Evolutionary conservation across 2,888 invertebrate species (phyloP).

Genomic region (Tiliacea citrago): DNA sequence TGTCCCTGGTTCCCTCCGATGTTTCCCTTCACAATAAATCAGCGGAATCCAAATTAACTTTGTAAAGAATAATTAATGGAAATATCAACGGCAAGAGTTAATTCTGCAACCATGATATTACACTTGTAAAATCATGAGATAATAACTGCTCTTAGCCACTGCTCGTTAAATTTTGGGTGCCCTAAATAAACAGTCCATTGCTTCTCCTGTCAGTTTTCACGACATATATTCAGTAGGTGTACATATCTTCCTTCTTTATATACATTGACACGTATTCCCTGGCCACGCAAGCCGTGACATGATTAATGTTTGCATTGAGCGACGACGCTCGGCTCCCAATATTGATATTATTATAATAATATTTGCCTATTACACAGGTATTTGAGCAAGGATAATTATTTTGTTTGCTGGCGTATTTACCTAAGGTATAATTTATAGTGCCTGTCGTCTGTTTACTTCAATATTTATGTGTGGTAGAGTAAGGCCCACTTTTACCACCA

Average conservation of each 20-base stretch:
- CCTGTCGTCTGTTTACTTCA: background rate
- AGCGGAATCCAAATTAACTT: slow-evolving; percentile 1
- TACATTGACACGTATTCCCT: slow-evolving; percentile 39
- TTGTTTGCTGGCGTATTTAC: slow-evolving; percentile 22
- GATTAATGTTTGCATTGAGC: slow-evolving; percentile 59
- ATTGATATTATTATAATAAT: slow-evolving; percentile 50
- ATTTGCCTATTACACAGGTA: slow-evolving; percentile 44
- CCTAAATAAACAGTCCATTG: slow-evolving; percentile 49
- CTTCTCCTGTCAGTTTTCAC: slow-evolving; percentile 11
- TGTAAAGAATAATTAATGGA: background rate
- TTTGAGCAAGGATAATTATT: slow-evolving; percentile 33
- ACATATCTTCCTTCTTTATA: slow-evolving; percentile 22
- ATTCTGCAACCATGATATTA: background rate
- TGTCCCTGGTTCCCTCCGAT: background rate
- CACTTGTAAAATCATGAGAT: slow-evolving; percentile 24
- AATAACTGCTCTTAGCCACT: slow-evolving; percentile 10
- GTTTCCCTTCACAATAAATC: background rate
- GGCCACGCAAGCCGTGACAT: slow-evolving; percentile 52
- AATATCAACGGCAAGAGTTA: background rate
- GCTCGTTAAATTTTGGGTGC: background rate
- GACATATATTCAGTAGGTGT: slow-evolving; percentile 28
- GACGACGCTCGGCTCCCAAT: slow-evolving; percentile 34
- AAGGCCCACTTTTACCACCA: background rate
- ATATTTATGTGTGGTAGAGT: background rate
- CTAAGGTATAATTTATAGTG: slow-evolving; percentile 12